These are phyloP conservation scores for Meloidogyne hapla DNA, from an alignment of 1,140 invertebrate genomes.

Conservation along the genomic window DNA sequence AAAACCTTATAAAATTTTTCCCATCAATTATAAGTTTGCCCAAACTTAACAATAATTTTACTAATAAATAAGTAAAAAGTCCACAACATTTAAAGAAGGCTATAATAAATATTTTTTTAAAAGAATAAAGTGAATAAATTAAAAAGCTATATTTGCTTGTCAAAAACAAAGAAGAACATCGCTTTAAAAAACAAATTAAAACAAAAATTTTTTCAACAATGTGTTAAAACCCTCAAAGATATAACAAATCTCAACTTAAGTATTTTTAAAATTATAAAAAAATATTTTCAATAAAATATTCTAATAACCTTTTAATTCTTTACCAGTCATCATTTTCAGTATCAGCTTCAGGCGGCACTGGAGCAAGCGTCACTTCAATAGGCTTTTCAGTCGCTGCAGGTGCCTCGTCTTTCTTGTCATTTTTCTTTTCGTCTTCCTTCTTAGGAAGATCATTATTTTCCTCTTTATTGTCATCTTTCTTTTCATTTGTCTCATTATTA, in stretches of 20 bases:
- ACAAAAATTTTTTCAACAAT: not conserved
- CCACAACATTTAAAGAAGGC: too few species aligned
- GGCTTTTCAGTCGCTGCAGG: not conserved
- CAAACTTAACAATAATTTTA: too few species aligned
- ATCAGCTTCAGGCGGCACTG: not conserved
- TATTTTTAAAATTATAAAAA: slow-evolving; percentile 1
- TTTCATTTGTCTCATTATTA: not conserved
- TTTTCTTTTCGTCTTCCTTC: not conserved
- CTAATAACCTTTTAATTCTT: not conserved
- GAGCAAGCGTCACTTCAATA: not conserved
- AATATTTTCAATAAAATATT: not conserved
- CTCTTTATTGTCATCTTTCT: not conserved
- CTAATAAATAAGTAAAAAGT: too few species aligned
- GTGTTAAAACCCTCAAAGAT: not conserved
- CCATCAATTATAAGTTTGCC: too few species aligned
- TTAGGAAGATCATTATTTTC: not conserved
- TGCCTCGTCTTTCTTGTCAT: not conserved
- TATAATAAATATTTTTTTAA: too few species aligned
- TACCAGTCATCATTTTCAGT: not conserved
- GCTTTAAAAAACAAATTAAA: not conserved
- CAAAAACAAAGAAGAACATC: too few species aligned
- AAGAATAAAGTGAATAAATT: too few species aligned
- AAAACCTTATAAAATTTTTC: too few species aligned
- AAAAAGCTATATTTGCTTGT: too few species aligned
- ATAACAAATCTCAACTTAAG: not conserved